These are phyloP conservation scores for Limnodromus scolopaceus DNA, from an alignment of 2,797 vertebrate species.

Conservation along the genomic window DNA sequence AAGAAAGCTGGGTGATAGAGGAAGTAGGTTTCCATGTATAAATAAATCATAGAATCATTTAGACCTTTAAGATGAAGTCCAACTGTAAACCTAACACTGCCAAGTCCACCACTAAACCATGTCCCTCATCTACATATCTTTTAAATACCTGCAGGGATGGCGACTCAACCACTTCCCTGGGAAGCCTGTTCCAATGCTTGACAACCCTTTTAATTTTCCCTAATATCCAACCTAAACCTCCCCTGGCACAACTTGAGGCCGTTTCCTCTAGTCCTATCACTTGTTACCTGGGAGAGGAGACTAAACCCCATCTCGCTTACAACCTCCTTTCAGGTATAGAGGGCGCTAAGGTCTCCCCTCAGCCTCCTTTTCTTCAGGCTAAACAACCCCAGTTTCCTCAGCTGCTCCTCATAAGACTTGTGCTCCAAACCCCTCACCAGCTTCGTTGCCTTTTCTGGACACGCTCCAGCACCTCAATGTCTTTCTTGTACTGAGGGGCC, in stretches of 20 bases:
- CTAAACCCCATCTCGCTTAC: fast-evolving
- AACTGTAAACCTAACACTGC: not conserved
- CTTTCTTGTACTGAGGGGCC: not conserved
- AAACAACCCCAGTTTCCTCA: not conserved
- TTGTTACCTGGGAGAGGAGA: not conserved
- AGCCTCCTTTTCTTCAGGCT: not conserved
- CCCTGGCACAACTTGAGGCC: not conserved
- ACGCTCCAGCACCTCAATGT: not conserved
- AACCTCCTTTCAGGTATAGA: not conserved
- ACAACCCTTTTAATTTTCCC: not conserved
- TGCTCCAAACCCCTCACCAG: not conserved
- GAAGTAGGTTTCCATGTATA: not conserved
- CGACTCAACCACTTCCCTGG: not conserved
- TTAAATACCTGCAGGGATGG: not conserved
- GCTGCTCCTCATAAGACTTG: fast-evolving
- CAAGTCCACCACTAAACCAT: not conserved
- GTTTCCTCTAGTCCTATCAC: not conserved
- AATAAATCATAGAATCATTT: not conserved
- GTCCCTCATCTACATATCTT: not conserved
- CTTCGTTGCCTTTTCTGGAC: fast-evolving
- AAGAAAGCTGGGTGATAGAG: not conserved
- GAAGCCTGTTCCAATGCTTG: not conserved
- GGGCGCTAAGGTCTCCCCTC: not conserved
- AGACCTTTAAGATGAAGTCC: not conserved
- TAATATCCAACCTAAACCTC: not conserved